A percentile compares a stretch with the other conserved stretches of the same genome.
Conservation (phyloP, 2,797 vertebrate genomes). For the Schizopygopsis pylzovi region DNA sequence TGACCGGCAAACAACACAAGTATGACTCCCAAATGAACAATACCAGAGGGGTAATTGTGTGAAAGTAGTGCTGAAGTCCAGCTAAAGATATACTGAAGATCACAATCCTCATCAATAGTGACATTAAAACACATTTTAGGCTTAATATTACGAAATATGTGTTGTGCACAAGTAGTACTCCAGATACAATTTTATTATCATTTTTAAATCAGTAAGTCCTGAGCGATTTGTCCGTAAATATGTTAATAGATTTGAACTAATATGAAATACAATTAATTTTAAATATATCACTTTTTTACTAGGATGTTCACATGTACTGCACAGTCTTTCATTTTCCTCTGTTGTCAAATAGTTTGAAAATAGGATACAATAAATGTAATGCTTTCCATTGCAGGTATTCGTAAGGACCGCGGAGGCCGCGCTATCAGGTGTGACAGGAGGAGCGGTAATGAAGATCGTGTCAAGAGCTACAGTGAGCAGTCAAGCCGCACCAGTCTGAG, state of each 20-base stretch:
- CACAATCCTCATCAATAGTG: too few relatives aligned
- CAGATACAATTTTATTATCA: background rate
- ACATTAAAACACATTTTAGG: too few relatives aligned
- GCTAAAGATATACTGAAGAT: too few relatives aligned
- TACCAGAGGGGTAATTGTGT: too few relatives aligned
- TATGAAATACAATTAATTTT: background rate
- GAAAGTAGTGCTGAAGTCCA: too few relatives aligned
- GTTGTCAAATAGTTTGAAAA: background rate
- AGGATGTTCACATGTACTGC: background rate
- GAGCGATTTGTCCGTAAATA: background rate
- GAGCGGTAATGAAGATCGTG: conserved; percentile 68
- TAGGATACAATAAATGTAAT: background rate
- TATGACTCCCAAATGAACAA: too few relatives aligned
- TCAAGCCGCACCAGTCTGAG: conserved; percentile 56
- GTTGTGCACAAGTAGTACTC: too few relatives aligned
- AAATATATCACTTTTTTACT: background rate
- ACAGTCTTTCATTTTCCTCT: background rate
- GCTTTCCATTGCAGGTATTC: conserved; percentile 79
- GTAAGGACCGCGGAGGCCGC: conserved; percentile 91
- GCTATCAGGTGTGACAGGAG: conserved; percentile 85
- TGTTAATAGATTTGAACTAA: background rate
- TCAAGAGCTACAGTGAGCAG: conserved; percentile 70
- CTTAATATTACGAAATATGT: too few relatives aligned
- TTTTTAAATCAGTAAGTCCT: background rate
- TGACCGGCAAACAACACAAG: too few relatives aligned